Percentiles rank a stretch among this genome's conserved stretches.
These are phyloP conservation scores for Hemibagrus guttatus DNA, from an alignment of 2,797 vertebrate genomes.

Conservation along the genomic window DNA sequence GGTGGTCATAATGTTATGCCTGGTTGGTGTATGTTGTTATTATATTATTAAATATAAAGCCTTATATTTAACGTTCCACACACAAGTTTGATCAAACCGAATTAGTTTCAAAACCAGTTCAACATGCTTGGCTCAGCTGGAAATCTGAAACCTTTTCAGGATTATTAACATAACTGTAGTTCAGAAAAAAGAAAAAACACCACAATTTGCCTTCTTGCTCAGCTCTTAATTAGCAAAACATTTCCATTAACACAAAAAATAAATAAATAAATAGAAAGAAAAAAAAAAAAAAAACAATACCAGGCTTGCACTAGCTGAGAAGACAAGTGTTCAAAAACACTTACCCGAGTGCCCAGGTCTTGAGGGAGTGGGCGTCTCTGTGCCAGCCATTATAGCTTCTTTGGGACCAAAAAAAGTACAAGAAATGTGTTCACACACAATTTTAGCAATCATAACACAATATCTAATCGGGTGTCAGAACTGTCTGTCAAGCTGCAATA, in stretches of 20 bases:
- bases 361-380: constrained; percentile 88
- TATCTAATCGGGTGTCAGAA: not conserved
- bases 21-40: no score
- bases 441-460: not conserved
- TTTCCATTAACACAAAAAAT: not conserved
- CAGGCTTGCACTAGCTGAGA: not conserved
- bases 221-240: not conserved
- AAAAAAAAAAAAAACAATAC: no score
- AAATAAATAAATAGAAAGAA: no score
- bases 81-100: not conserved
- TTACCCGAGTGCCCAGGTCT: constrained; percentile 89
- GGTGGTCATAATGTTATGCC: no score
- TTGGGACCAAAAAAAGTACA: constrained; percentile 35
- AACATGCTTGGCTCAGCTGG: not conserved
- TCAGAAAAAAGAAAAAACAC: not conserved
- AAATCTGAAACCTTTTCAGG: not conserved
- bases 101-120: not conserved
- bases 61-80: not conserved
- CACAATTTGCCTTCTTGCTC: not conserved
- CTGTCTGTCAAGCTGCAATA: not conserved
- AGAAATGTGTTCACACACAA: not conserved
- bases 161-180: not conserved
- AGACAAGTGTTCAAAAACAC: constrained; percentile 35
- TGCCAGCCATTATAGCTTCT: constrained; percentile 93
- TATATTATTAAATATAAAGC: not conserved